Conservation (phyloP, 2,888 invertebrate species). For the Heliconius aoede region DNA sequence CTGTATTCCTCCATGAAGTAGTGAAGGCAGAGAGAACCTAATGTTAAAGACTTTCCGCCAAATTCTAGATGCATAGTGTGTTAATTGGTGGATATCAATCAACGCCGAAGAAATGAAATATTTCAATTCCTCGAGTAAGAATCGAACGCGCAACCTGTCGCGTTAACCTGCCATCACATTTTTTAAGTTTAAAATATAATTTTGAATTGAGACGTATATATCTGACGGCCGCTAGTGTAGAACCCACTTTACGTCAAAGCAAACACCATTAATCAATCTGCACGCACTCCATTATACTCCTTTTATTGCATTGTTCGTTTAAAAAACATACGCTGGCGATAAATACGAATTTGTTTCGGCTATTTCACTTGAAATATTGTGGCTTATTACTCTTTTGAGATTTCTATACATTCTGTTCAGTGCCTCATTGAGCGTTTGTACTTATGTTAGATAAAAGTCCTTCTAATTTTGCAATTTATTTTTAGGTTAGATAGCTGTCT, state of each 20-base stretch:
- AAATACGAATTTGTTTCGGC: slow-evolving; percentile 29
- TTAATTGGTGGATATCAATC: too few relatives aligned
- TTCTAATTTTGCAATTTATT: neutral
- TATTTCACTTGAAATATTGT: slow-evolving; percentile 33
- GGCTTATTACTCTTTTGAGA: slow-evolving; percentile 20
- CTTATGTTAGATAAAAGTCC: slow-evolving; percentile 22
- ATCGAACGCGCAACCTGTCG: neutral
- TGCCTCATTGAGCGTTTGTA: slow-evolving; percentile 10
- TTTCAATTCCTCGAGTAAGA: neutral
- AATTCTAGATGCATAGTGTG: too few relatives aligned
- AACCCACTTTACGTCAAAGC: slow-evolving; percentile 18
- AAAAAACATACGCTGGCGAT: slow-evolving; percentile 26
- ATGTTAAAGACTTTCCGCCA: too few relatives aligned
- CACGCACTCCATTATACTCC: slow-evolving; percentile 28
- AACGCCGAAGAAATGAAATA: too few relatives aligned
- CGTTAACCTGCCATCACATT: neutral
- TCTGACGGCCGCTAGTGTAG: slow-evolving; percentile 1
- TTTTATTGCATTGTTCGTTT: slow-evolving; percentile 28
- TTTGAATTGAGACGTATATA: neutral
- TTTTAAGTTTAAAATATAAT: neutral
- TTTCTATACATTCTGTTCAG: slow-evolving; percentile 11
- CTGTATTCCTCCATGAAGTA: too few relatives aligned
- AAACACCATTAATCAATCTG: slow-evolving; percentile 30
- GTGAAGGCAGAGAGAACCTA: too few relatives aligned
- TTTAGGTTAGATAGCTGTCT: neutral